These are phyloP conservation scores for Agonopterix heracliana DNA, from an alignment of 2,888 invertebrate genomes.

Conservation along the genomic window DNA sequence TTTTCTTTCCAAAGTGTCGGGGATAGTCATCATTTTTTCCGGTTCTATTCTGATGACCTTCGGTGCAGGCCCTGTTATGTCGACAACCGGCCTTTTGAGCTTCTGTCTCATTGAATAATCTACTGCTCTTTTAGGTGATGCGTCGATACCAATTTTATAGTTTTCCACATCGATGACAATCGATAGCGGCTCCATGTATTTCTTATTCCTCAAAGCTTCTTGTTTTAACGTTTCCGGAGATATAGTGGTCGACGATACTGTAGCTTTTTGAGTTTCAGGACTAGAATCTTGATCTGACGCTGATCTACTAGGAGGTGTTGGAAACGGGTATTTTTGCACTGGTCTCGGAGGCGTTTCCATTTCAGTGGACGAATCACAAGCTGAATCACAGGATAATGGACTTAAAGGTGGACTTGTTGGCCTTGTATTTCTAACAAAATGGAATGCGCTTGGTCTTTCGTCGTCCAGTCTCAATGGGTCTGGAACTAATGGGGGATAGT, in stretches of 20 bases:
- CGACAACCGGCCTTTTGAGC: slow-evolving; percentile 51
- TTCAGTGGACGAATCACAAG: slow-evolving; percentile 78
- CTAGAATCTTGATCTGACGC: slow-evolving; percentile 74
- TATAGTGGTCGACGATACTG: slow-evolving; percentile 74
- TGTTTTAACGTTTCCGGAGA: slow-evolving; percentile 58
- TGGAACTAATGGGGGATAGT: slow-evolving; percentile 77
- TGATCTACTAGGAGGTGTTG: slow-evolving; percentile 78
- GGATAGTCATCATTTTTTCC: slow-evolving; percentile 23
- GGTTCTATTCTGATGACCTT: slow-evolving; percentile 45
- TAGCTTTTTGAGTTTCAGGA: slow-evolving; percentile 67
- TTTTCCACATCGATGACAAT: slow-evolving; percentile 70
- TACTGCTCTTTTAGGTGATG: slow-evolving; percentile 65
- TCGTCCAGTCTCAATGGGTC: slow-evolving; percentile 62
- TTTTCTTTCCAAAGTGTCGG: slow-evolving; percentile 19
- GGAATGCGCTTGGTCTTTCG: slow-evolving; percentile 64
- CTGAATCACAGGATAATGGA: slow-evolving; percentile 82
- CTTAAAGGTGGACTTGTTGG: slow-evolving; percentile 82
- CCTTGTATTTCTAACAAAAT: slow-evolving; percentile 55
- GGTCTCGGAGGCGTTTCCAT: slow-evolving; percentile 70
- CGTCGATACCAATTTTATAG: slow-evolving; percentile 66
- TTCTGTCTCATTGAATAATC: slow-evolving; percentile 66
- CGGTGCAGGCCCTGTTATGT: slow-evolving; percentile 41
- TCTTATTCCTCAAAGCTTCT: slow-evolving; percentile 48
- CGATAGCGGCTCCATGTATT: slow-evolving; percentile 63
- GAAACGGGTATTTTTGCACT: slow-evolving; percentile 59